Conservation (phyloP, 2,888 invertebrate species). For the Leucophenga montana region DNA sequence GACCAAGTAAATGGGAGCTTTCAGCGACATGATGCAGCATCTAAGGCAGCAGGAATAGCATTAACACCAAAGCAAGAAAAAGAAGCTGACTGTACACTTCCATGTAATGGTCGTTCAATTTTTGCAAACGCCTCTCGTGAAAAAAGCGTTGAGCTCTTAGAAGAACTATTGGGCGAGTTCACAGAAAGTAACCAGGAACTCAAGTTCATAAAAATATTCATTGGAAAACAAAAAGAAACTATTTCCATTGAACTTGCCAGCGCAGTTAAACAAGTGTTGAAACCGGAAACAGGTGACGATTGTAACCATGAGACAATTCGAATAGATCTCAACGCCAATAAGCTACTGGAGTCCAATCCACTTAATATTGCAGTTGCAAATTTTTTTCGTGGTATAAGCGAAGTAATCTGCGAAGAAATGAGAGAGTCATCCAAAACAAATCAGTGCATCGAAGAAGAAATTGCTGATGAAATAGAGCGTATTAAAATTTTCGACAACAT, state of each 20-base stretch:
- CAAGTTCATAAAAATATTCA: neutral
- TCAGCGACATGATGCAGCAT: neutral
- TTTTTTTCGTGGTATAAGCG: constrained; percentile 40
- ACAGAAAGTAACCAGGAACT: neutral
- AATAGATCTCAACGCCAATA: neutral
- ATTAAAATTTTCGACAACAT: constrained; percentile 10
- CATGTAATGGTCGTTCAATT: neutral
- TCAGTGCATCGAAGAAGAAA: constrained; percentile 50
- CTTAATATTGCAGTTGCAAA: constrained; percentile 27
- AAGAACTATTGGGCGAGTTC: constrained; percentile 1
- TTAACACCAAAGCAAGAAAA: neutral
- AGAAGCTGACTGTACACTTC: neutral
- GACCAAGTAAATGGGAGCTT: neutral
- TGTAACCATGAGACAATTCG: neutral
- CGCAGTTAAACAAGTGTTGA: no score
- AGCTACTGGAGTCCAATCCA: neutral
- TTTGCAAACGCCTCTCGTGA: neutral
- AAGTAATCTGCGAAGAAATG: constrained; percentile 41
- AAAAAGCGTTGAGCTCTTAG: neutral
- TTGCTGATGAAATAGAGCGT: constrained; percentile 53
- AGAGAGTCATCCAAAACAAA: constrained; percentile 34
- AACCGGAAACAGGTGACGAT: neutral
- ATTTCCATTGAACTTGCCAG: neutral
- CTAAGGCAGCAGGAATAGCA: neutral
- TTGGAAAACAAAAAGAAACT: neutral